phyloP scores from a whole-genome alignment of 2,113 vertebrate genomes.

The Thomomys bottae region DNA sequence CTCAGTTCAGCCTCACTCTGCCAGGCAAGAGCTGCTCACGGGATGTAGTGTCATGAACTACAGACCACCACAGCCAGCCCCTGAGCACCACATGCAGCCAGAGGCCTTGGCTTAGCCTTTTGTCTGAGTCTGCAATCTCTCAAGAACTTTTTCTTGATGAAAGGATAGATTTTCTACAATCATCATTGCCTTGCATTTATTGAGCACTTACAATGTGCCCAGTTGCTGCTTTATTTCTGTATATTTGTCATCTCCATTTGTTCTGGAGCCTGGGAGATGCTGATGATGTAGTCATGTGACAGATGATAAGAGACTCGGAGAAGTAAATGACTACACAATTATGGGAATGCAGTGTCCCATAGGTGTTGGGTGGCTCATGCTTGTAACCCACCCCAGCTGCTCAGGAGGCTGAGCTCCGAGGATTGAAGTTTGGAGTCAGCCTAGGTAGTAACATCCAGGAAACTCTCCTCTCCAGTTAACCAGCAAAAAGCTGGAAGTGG shows the following conservation, averaged over 20 bases:
- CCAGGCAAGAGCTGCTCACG: not conserved
- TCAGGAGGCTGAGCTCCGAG: not conserved
- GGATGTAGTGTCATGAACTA: fast-evolving
- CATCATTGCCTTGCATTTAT: not conserved
- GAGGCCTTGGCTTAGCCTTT: not conserved
- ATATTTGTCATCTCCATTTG: not conserved
- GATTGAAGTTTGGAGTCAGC: too few species aligned
- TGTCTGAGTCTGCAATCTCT: not conserved
- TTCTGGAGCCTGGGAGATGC: not conserved
- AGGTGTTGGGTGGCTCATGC: not conserved
- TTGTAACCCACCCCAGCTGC: too few species aligned
- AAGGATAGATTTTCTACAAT: not conserved
- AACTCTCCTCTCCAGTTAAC: too few species aligned
- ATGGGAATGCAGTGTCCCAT: not conserved
- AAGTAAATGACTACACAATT: not conserved
- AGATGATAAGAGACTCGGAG: not conserved
- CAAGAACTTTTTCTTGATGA: not conserved
- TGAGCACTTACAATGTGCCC: not conserved
- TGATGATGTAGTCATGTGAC: not conserved
- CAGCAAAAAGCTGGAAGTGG: too few species aligned
- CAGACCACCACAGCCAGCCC: fast-evolving
- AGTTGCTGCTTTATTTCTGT: not conserved
- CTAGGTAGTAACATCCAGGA: too few species aligned
- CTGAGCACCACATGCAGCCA: fast-evolving
- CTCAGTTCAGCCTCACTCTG: not conserved